Evolutionary conservation across 2,113 vertebrate genomes (phyloP).

Genomic region (Coreoperca whiteheadi): DNA sequence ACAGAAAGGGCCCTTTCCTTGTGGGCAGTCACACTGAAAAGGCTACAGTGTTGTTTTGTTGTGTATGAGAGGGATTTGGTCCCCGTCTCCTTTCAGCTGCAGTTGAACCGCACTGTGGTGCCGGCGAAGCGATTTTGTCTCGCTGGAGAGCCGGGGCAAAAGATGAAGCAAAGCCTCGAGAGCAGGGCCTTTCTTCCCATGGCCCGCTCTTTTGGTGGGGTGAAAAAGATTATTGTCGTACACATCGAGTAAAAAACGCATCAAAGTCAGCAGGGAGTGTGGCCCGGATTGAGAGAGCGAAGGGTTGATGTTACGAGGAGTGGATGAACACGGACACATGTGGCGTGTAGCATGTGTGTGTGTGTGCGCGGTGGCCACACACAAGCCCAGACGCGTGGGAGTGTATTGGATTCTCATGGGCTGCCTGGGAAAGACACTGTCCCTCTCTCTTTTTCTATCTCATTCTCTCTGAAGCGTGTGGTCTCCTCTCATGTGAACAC

Average conservation of each 20-base stretch:
- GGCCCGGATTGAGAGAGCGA: constrained; percentile 70
- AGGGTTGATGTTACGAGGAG: constrained; percentile 69
- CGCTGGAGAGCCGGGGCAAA: constrained; percentile 69
- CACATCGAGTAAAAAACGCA: constrained; percentile 69
- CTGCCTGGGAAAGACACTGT: constrained; percentile 77
- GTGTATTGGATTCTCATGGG: constrained; percentile 78
- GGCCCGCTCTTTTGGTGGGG: constrained; percentile 69
- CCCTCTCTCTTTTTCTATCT: constrained; percentile 65
- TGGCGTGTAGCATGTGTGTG: constrained; percentile 53
- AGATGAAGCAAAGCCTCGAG: constrained; percentile 77
- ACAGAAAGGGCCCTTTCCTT: constrained; percentile 86
- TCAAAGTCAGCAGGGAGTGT: constrained; percentile 76
- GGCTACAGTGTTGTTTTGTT: constrained; percentile 89
- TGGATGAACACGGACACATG: constrained; percentile 70
- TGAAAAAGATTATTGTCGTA: constrained; percentile 84
- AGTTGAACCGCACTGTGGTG: constrained; percentile 86
- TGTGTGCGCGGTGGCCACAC: constrained; percentile 73
- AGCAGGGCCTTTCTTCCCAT: constrained; percentile 74
- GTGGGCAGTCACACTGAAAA: constrained; percentile 86
- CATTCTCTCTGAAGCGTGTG: constrained; percentile 70
- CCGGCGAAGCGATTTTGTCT: constrained; percentile 83
- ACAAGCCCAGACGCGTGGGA: constrained; percentile 78
- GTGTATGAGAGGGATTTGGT: constrained; percentile 84
- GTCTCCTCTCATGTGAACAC: constrained; percentile 79
- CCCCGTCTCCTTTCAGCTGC: constrained; percentile 84